Percentiles rank a stretch among this genome's conserved stretches.
Conservation (phyloP, 2,888 invertebrate species). For the Galerucella nymphaeae region DNA sequence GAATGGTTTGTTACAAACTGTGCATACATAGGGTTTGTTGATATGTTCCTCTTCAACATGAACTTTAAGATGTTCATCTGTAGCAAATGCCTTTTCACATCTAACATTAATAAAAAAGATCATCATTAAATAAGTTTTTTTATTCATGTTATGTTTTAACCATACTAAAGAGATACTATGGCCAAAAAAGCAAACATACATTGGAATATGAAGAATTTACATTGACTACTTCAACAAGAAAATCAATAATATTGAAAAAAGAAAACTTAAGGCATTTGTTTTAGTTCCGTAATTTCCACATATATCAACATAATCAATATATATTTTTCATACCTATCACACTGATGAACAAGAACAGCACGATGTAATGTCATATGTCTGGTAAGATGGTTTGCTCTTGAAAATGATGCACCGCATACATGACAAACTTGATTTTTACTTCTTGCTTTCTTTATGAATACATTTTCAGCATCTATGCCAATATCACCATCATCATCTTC, state of each 20-base stretch:
- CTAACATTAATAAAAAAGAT: constrained; percentile 17
- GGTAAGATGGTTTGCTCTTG: constrained; percentile 62
- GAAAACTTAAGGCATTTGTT: no score
- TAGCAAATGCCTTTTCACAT: constrained; percentile 58
- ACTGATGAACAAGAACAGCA: constrained; percentile 61
- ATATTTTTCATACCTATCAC: constrained; percentile 49
- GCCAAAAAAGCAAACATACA: no score
- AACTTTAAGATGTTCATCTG: constrained; percentile 59
- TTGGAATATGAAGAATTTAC: no score
- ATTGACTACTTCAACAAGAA: no score
- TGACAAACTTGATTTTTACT: constrained; percentile 61
- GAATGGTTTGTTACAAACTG: constrained; percentile 63
- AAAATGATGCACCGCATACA: constrained; percentile 61
- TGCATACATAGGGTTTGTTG: constrained; percentile 64
- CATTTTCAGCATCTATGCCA: constrained; percentile 38
- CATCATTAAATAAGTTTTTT: neutral
- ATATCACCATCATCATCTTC: constrained; percentile 42
- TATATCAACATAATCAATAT: no score
- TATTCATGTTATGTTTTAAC: no score
- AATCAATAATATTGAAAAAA: no score
- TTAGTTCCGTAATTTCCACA: no score
- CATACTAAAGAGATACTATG: no score
- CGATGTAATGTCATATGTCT: constrained; percentile 64
- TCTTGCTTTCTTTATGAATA: constrained; percentile 45
- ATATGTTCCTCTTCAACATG: constrained; percentile 63